Evolutionary conservation across 2,888 invertebrate species (phyloP).

Genomic region (Clanis bilineata): DNA sequence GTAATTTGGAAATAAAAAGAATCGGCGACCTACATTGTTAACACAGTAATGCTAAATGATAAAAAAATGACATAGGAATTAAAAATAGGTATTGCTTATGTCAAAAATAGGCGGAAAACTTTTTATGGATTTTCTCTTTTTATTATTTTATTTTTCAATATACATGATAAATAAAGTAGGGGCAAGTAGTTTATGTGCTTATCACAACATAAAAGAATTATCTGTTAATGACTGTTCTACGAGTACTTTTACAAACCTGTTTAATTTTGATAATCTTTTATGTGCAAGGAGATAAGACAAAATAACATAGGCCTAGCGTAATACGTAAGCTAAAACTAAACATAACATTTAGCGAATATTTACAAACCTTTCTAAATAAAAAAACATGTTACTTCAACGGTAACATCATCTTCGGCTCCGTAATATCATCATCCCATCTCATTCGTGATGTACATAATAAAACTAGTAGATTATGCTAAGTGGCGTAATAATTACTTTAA

Average conservation of each 20-base stretch:
- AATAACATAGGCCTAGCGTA: background rate
- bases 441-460: conserved; percentile 57
- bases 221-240: background rate
- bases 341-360: background rate
- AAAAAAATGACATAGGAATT: conserved; percentile 19
- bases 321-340: conserved; percentile 3
- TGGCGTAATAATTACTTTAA: conserved; percentile 35
- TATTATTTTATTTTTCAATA: background rate
- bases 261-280: background rate
- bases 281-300: conserved; percentile 4
- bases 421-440: conserved; percentile 41
- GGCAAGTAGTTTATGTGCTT: background rate
- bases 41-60: conserved; percentile 13
- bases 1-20: background rate
- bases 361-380: conserved; percentile 11
- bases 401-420: conserved; percentile 62
- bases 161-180: background rate
- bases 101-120: conserved; percentile 23
- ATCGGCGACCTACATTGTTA: background rate
- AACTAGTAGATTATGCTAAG: conserved; percentile 61
- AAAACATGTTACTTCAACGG: conserved; percentile 37
- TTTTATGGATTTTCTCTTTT: conserved; percentile 15
- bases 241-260: background rate
- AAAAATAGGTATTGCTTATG: conserved; percentile 20
- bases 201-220: background rate